Evolutionary conservation across 2,888 invertebrate species (phyloP), one percentile per base, ranked within the genome.

Genomic region (Vesta saturnalis): DNA sequence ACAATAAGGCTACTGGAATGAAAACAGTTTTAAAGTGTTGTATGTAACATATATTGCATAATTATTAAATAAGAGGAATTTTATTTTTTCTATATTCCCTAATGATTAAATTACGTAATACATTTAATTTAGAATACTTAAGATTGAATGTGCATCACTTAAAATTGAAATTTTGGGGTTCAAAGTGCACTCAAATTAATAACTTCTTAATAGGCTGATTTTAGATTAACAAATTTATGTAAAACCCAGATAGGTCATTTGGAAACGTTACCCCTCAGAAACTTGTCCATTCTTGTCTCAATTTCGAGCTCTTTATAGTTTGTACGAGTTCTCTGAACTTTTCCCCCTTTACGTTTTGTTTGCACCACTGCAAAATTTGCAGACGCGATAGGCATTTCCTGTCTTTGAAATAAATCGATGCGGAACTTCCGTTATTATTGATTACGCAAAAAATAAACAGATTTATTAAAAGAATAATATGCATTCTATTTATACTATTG

Each of bases 171-270:
- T n/a, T n/a, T n/a, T n/a, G n/a, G n/a, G n/a, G n/a, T n/a, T n/a
- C n/a, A n/a, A n/a, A n/a, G n/a, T n/a, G n/a, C n/a, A n/a, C n/a
- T n/a, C n/a, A n/a, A n/a, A n/a, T n/a, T n/a, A n/a, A n/a, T n/a
- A n/a, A n/a, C n/a, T n/a, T 49, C 15, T 14, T 15, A 46, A 10
- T 10, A 30, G 10, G 14, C 15, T 49, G n/a, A 49, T n/a, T 16
- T 52, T 19, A 52, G 19, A 19, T 52, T 52, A 19, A 19, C 19
- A 6, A 21, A 52, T 3, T 3, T 19, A 52, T 14, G 59, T 46
- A 64, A 64, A 68, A 60, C 49, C 64, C 16, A 68, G 68, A 60
- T 67, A 60, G 55, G 63, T 63, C 58, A 64, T 63, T 63, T 43
- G 58, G 15, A 59, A 59, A 59, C 64, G 58, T 64, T 59, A 64